Evolutionary conservation across 2,113 vertebrate genomes (phyloP), one percentile per base, ranked within the genome.

Genomic region (Pseudorasbora parva): DNA sequence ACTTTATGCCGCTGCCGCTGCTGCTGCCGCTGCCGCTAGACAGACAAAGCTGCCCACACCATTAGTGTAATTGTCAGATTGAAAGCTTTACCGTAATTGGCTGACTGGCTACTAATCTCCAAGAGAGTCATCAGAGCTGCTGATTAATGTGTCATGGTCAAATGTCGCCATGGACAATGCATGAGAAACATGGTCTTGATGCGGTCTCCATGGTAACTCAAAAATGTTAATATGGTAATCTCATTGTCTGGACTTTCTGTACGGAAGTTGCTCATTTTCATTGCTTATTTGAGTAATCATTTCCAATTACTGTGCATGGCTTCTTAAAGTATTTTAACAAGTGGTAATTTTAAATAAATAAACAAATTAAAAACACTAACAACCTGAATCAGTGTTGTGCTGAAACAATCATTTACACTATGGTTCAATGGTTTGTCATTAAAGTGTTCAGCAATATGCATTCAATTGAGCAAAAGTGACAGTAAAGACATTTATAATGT

Each of bases 111-210:
- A 86, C 81, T 73, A 75, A 82, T 85, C 49, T 72, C 47, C 72
- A 78, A 84, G 75, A 76, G 78, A 84, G 60, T 62, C 66, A 69
- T 86, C 33, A 86, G 64, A 86, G 76, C 81, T 62, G 51, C 57
- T 84, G 81, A 88, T 85, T 88, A 86, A 75, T 85, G 27, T 21
- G 84, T 87, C 78, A 82, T 51, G 74, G 83, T 86, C 27, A 87
- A 82, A 89, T 69, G 54, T 78, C 81, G 59, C 64, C 75, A 59
- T 85, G 69, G 37, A 77, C 74, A 37, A 86, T 83, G 68, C 77
- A 49, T 57, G 49, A 47, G 54, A 74, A 64, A 82, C 43, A 57
- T 15, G 56, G 81, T 85, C 17, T 12, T 25, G 54, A n/a, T 41
- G 23, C 76, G 19, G 87, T 89, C 45, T 75, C 81, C 57, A 86